Conservation (phyloP, 2,797 vertebrate species). For the Triplophysa bombifrons region DNA sequence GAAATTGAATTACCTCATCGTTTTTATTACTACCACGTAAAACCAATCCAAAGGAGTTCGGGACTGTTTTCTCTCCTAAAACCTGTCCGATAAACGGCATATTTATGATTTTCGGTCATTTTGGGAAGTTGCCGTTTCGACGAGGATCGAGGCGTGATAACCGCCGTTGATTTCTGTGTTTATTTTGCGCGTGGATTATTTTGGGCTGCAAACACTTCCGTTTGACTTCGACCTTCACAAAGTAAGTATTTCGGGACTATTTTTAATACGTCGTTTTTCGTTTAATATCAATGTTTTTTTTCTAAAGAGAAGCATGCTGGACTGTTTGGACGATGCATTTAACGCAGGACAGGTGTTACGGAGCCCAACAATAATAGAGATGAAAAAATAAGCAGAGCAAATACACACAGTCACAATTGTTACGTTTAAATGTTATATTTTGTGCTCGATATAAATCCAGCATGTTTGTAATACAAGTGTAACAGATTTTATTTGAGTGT, state of each 20-base stretch:
- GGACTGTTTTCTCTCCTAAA: conserved; percentile 47
- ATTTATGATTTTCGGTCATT: conserved; percentile 50
- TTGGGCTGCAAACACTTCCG: conserved; percentile 73
- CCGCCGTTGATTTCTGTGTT: conserved; percentile 51
- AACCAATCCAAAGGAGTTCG: conserved; percentile 74
- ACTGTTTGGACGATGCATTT: not conserved
- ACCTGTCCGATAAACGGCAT: conserved; percentile 56
- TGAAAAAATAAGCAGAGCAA: not conserved
- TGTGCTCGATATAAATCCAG: not conserved
- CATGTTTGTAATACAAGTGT: not conserved
- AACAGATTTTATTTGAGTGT: too few species aligned
- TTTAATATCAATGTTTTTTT: not conserved
- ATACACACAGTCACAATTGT: not conserved
- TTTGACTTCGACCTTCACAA: conserved; percentile 78
- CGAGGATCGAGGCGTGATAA: conserved; percentile 67
- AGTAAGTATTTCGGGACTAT: conserved; percentile 69
- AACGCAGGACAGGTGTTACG: not conserved
- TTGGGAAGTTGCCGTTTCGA: conserved; percentile 65
- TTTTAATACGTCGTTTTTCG: not conserved
- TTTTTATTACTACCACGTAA: conserved; percentile 66
- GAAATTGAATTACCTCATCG: conserved; percentile 76
- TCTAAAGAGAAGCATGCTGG: not conserved
- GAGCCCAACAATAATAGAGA: not conserved
- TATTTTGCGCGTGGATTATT: conserved; percentile 75
- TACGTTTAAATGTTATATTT: not conserved